Evolutionary conservation across 2,797 vertebrate genomes (phyloP).

Genomic region (Glossophaga mutica): DNA sequence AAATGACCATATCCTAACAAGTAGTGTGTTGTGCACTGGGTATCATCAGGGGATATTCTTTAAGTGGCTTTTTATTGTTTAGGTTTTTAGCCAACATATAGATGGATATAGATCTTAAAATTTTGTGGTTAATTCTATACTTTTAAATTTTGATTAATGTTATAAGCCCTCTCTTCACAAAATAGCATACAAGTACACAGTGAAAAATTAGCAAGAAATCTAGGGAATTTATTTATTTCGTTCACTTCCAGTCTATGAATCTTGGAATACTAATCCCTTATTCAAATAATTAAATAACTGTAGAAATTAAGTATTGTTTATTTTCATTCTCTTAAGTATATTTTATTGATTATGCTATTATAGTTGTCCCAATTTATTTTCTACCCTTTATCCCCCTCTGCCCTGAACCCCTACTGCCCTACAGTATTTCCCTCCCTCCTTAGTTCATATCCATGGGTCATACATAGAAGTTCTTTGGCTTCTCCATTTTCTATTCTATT

Average conservation of each 20-base stretch:
- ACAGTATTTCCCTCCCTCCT: too few relatives aligned
- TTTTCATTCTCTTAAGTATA: background rate
- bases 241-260: background rate
- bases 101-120: background rate
- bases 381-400: too few relatives aligned
- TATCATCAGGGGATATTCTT: background rate
- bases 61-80: background rate
- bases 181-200: background rate
- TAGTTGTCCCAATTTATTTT: too few relatives aligned
- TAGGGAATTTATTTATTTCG: background rate
- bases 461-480: too few relatives aligned
- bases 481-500: too few relatives aligned
- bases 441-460: too few relatives aligned
- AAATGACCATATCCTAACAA: background rate
- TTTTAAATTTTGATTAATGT: background rate
- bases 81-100: background rate
- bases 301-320: background rate
- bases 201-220: background rate
- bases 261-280: background rate
- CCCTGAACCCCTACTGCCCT: too few relatives aligned
- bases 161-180: background rate
- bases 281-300: background rate
- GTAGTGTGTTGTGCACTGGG: background rate
- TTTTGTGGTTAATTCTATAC: background rate
- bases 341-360: too few relatives aligned